Base-by-base conservation (phyloP, 2,888 invertebrate species). In the Xanthia icteritia region DNA sequence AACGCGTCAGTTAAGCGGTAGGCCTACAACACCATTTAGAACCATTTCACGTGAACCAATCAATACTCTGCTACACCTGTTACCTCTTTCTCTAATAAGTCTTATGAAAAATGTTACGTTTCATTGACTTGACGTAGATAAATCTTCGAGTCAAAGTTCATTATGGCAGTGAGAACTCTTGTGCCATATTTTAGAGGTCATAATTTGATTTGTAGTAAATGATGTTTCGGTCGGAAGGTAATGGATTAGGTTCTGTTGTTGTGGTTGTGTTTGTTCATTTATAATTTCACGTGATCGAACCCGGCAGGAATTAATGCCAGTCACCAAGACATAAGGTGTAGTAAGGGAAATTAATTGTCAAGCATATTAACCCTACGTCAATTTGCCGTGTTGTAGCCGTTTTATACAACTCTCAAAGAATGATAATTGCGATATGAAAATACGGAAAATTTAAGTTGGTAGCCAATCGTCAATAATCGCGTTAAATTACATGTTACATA, bases 81-180 rank as follows among this genome's bases (percentile, higher is more conserved):
- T 67, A 77, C 64, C 77, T 42, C 56, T 64, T 77, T 78, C 15
- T 20, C 36, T 77, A 77, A 63, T 63, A 51, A 17, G 27, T 56
- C 5, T 31, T 58, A 77, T 85, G 76, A 86, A 84, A 68, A 77
- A 86, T 82, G 60, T 23, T 79, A 31, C 54, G 1, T 27, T 76
- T 79, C 27, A 79, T 82, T 73, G 68, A 45, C 15, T 13, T 76
- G 85, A 86, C 85, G 20, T 69, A 61, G 82, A 86, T 75, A 66
- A 79, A 86, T 84, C 54, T 48, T 39, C 3, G 39, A 72, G 84
- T 79, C 84, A 79, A 60, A 77, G 72, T 74, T 79, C 64, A 73
- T 76, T 78, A 78, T 1, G 65, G 45, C 68, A 51, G 54, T 61
- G n/a, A n/a, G 36, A 8, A 42, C 13, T 64, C 31, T 51, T 48